Conservation (phyloP, 1,140 invertebrate genomes). For the Neodiprion lecontei region DNA sequence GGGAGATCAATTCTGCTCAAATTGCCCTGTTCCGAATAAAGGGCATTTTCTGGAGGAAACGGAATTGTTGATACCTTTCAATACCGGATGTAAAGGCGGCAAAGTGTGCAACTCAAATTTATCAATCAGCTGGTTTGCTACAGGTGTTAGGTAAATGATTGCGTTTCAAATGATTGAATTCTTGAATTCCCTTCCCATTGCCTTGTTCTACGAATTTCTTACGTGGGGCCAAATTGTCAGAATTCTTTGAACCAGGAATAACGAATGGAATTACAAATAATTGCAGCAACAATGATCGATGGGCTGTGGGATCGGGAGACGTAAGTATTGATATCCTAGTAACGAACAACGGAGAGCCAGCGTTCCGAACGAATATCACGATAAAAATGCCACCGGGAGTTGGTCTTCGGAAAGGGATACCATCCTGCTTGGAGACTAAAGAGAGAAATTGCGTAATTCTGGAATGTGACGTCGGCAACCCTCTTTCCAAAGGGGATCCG, state of each 20-base stretch:
- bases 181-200: too few species aligned
- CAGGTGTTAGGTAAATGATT: constrained; percentile 28
- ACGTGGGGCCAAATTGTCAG: too few species aligned
- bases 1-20: too few species aligned
- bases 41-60: constrained; percentile 21
- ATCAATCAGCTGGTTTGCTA: constrained; percentile 33
- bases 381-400: constrained; percentile 44
- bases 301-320: constrained; percentile 53
- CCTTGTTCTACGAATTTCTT: background rate
- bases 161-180: too few species aligned
- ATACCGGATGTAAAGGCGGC: constrained; percentile 52
- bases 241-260: background rate
- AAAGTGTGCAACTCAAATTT: constrained; percentile 56
- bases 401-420: constrained; percentile 45
- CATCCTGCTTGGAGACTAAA: constrained; percentile 47
- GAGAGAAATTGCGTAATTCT: constrained; percentile 27
- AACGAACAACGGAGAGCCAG: constrained; percentile 50
- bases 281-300: constrained; percentile 34
- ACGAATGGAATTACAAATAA: background rate
- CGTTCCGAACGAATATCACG: constrained; percentile 46
- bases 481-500: constrained; percentile 20
- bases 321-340: constrained; percentile 45
- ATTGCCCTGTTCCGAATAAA: constrained; percentile 18
- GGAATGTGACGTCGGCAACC: constrained; percentile 43
- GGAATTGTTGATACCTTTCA: constrained; percentile 47